Conservation (phyloP, 2,113 vertebrate species). For the Gambusia affinis region DNA sequence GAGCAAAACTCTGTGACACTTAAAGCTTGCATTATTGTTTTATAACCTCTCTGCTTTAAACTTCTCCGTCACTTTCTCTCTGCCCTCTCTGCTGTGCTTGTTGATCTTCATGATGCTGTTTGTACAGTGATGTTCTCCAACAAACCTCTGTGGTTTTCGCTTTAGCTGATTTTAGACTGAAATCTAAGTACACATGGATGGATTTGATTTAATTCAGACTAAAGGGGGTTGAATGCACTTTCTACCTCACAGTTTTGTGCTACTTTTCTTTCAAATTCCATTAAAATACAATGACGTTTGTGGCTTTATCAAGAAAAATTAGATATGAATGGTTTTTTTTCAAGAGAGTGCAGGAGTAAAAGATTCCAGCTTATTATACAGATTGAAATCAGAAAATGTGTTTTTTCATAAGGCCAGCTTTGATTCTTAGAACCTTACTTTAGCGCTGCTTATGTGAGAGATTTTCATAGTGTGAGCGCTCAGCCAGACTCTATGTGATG, state of each 20-base stretch:
- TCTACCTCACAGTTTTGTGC: not conserved
- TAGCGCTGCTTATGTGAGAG: constrained; percentile 32
- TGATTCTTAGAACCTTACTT: constrained; percentile 46
- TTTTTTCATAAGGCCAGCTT: not conserved
- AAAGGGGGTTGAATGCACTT: not conserved
- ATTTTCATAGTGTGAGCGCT: constrained; percentile 36
- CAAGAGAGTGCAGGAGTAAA: not conserved
- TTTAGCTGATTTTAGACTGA: not conserved
- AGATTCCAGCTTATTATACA: not conserved
- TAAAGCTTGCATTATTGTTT: not conserved
- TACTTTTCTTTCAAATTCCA: not conserved
- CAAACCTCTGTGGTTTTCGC: not conserved
- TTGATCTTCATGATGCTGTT: not conserved
- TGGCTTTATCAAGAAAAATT: not conserved
- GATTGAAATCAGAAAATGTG: not conserved
- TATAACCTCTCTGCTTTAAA: not conserved
- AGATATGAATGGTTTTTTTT: not conserved
- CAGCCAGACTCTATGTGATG: constrained; percentile 70
- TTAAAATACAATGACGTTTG: not conserved
- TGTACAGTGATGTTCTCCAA: not conserved
- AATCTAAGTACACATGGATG: no score
- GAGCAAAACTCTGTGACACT: not conserved
- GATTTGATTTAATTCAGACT: not conserved
- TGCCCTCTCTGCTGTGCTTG: not conserved
- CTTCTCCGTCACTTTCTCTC: not conserved